These are phyloP conservation scores for Myotis planiceps DNA, from an alignment of 2,797 vertebrate genomes.

Conservation along the genomic window DNA sequence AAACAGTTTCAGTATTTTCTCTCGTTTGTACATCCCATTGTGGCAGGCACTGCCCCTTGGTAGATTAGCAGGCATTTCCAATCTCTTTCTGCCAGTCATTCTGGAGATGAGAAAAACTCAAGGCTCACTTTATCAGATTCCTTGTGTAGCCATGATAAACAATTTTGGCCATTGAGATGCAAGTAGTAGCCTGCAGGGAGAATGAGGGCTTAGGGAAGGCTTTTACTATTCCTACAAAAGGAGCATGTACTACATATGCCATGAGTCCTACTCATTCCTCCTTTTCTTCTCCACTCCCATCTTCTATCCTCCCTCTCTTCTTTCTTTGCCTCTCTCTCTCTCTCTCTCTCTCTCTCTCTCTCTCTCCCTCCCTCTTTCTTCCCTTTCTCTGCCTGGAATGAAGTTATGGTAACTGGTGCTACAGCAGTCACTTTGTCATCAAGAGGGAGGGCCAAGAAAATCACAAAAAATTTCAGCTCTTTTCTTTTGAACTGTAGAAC, in stretches of 20 bases:
- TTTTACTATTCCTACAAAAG: neutral
- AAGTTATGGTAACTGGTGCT: neutral
- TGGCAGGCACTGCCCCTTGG: neutral
- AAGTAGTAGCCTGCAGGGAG: neutral
- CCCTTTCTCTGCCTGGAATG: neutral
- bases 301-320: neutral
- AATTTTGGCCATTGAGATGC: neutral
- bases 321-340: neutral
- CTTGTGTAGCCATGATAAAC: neutral
- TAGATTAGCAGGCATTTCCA: neutral
- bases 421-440: neutral
- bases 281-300: neutral
- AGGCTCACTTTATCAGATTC: neutral
- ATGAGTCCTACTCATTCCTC: neutral
- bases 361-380: no score
- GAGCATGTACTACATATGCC: neutral
- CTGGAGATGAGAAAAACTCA: neutral
- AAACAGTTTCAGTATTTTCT: conserved; percentile 9
- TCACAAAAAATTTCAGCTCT: neutral
- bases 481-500: neutral
- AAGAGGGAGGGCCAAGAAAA: neutral
- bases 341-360: no score
- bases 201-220: neutral
- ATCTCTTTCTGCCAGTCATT: neutral
- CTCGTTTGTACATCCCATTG: neutral